Evolutionary conservation across 2,113 vertebrate species (phyloP).

Genomic region (Dolichallabes microphthalmus): DNA sequence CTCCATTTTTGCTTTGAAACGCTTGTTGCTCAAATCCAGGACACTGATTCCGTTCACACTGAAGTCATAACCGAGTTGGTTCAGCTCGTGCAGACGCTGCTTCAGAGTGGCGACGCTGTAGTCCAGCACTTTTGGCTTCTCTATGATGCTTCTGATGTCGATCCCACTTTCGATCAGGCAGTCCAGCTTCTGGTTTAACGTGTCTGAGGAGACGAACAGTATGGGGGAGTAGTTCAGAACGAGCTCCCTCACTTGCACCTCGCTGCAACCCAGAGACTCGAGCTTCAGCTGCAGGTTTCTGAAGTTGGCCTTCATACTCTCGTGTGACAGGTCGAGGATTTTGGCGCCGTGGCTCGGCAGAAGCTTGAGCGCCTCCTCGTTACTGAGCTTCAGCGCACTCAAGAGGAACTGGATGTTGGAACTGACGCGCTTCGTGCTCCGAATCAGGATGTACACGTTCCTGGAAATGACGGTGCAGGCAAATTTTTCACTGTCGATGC

Average conservation of each 20-base stretch:
- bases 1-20: slow-evolving; percentile 71
- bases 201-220: slow-evolving; percentile 68
- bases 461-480: slow-evolving; percentile 69
- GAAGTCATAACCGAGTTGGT: slow-evolving; percentile 71
- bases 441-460: slow-evolving; percentile 77
- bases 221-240: slow-evolving; percentile 62
- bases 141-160: slow-evolving; percentile 64
- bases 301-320: slow-evolving; percentile 70
- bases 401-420: slow-evolving; percentile 70
- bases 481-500: slow-evolving; percentile 68
- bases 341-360: slow-evolving; percentile 66
- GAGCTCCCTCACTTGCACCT: slow-evolving; percentile 63
- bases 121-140: slow-evolving; percentile 71
- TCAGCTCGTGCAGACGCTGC: slow-evolving; percentile 66
- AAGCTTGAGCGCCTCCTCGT: slow-evolving; percentile 68
- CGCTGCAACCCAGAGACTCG: slow-evolving; percentile 59
- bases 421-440: slow-evolving; percentile 75
- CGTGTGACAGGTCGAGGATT: slow-evolving; percentile 74
- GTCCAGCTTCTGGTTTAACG: slow-evolving; percentile 73
- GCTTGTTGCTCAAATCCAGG: slow-evolving; percentile 70
- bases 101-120: slow-evolving; percentile 69
- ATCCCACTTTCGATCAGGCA: slow-evolving; percentile 70
- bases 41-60: slow-evolving; percentile 68
- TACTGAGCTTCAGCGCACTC: slow-evolving; percentile 61
- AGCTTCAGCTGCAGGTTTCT: slow-evolving; percentile 66